phyloP scores from a whole-genome alignment of 2,113 vertebrate species.

The Seriola rivoliana region DNA sequence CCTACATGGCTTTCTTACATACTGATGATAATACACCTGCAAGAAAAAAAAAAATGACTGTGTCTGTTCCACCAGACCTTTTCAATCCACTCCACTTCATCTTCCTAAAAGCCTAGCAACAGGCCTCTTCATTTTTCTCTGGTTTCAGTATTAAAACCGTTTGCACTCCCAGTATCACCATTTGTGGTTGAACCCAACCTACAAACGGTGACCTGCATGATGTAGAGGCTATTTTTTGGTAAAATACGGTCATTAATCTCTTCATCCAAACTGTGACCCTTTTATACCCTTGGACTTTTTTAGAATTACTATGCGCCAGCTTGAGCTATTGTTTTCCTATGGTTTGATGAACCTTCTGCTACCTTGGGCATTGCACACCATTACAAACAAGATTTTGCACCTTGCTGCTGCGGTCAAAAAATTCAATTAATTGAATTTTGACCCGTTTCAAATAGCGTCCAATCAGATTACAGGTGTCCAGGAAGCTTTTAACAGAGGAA shows the following conservation, averaged over 20 bases:
- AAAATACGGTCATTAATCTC: no score
- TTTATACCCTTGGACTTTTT: no score
- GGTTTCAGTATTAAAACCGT: background rate
- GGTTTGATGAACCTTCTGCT: background rate
- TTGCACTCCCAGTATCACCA: background rate
- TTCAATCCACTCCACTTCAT: background rate
- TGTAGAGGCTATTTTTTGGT: no score
- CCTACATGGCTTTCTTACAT: background rate
- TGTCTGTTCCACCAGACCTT: background rate
- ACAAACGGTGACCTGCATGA: no score
- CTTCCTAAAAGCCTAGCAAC: background rate
- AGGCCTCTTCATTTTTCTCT: background rate
- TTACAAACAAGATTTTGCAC: background rate
- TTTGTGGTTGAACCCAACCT: background rate
- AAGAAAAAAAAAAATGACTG: background rate
- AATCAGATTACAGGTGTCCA: background rate
- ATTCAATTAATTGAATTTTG: conserved; percentile 1
- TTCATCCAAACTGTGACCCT: no score
- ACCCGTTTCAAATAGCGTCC: background rate
- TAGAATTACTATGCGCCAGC: no score
- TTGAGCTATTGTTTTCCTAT: background rate
- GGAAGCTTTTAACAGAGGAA: background rate
- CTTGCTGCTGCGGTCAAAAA: background rate
- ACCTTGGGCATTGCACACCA: background rate
- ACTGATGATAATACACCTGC: background rate